Conservation (phyloP, 2,113 vertebrate genomes). For the Clarias batrachus region DNA sequence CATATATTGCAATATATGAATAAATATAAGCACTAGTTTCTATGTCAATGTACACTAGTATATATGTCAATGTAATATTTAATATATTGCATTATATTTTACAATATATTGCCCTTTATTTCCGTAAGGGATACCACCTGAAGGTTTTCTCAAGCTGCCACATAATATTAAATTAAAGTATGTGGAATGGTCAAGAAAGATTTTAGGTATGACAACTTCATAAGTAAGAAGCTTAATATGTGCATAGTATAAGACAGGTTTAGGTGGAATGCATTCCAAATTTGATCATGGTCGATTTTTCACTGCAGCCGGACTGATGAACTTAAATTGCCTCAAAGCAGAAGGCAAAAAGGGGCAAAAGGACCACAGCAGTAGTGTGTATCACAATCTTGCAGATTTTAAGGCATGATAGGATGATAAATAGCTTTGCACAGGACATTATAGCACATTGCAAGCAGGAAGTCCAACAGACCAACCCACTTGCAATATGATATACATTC, state of each 20-base stretch:
- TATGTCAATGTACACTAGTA: no score
- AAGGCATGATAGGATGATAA: constrained; percentile 4
- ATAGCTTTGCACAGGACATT: background rate
- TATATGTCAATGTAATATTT: no score
- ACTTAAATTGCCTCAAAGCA: constrained; percentile 1
- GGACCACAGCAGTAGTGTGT: background rate
- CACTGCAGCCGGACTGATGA: background rate
- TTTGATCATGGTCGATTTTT: background rate
- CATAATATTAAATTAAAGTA: no score
- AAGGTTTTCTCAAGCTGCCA: background rate
- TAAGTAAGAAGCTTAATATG: background rate
- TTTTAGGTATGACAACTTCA: background rate
- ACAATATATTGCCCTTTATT: no score
- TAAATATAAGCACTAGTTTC: no score
- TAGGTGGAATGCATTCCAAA: background rate
- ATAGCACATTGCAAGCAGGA: background rate
- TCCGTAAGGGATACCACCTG: background rate
- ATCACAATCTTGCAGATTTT: background rate
- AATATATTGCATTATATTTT: no score
- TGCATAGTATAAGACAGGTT: background rate
- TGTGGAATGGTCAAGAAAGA: background rate
- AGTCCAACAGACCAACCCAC: background rate
- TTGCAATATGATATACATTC: background rate
- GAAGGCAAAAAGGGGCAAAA: no score
- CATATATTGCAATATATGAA: no score